Base-by-base conservation (phyloP, 1,140 invertebrate species). In the Drosophila leontia region DNA sequence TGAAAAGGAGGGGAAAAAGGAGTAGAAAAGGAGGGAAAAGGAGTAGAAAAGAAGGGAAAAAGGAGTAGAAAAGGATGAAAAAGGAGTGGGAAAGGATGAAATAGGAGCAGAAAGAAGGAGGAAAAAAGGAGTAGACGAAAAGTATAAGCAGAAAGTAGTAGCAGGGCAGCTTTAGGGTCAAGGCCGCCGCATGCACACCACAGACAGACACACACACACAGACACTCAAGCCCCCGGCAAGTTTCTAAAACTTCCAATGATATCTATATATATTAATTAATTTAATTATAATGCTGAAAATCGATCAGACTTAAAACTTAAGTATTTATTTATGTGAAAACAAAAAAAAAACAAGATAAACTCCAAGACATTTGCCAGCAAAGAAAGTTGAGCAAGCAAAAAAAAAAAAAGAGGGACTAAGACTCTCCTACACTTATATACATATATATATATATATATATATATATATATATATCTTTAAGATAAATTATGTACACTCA, bases 201-300 rank as follows among this genome's bases (percentile, higher is more conserved):
- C 26, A 29, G 26, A 61, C 32, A 29, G 5, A 39, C 39, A 74
- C 32, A 29, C 26, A 39, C 39, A 74, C 13, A 61, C 41, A 26
- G 26, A 59, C 29, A 48, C 32, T 48, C 48, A 61, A 29, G 48
- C 37, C 51, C 53, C 62, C 62, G 63, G 55, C 61, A 75, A 82
- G 83, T 87, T 87, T 87, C 55, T 69, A 88, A 88, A 88, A 88
- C 80, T 80, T 87, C 51, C 45, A n/a, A 39, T 64, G 45, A 61
- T 58, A 62, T 78, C 39, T 51, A 59, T 41, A 55, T 55, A 53
- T 29, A 53, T 53, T 53, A 35, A 44, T 48, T 47, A 11, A n/a
- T 44, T 44, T 9, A 17, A 44, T 5, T 51, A 48, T 55, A 78
- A 29, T 29, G 26, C 26, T 55, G 32, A 41, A 70, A 71, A 59